phyloP scores from a whole-genome alignment of 2,888 invertebrate genomes.

The Ophion slaviceki region DNA sequence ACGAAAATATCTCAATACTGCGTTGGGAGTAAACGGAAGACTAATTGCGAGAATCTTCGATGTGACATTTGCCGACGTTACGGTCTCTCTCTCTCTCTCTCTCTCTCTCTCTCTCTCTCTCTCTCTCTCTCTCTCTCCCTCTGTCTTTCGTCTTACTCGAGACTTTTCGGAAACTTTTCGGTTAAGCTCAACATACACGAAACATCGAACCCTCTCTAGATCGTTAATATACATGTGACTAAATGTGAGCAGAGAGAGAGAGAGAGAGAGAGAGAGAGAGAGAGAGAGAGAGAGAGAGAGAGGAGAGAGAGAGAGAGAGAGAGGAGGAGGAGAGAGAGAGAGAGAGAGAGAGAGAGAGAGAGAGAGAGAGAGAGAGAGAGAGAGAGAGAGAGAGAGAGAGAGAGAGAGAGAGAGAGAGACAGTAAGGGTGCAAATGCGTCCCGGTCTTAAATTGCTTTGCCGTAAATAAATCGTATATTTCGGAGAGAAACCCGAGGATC shows the following conservation, averaged over 20 bases:
- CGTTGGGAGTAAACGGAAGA: background rate
- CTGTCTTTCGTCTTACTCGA: slow-evolving; percentile 18
- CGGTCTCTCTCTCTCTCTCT: background rate
- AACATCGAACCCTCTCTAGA: slow-evolving; percentile 58
- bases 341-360: background rate
- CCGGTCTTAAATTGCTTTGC: slow-evolving; percentile 65
- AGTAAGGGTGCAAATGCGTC: slow-evolving; percentile 57
- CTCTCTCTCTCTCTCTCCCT: background rate
- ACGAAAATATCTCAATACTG: too few species aligned
- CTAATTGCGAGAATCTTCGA: background rate
- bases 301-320: slow-evolving; percentile 17
- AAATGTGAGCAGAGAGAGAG: slow-evolving; percentile 15
- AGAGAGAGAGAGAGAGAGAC: slow-evolving; percentile 24
- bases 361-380: slow-evolving; percentile 1
- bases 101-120: background rate
- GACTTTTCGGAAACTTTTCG: slow-evolving; percentile 39
- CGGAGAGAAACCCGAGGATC: slow-evolving; percentile 47
- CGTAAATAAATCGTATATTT: slow-evolving; percentile 65
- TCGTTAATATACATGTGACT: slow-evolving; percentile 17
- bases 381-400: slow-evolving; percentile 8
- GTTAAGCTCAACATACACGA: slow-evolving; percentile 63
- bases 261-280: slow-evolving; percentile 19
- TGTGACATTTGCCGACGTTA: background rate
- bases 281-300: slow-evolving; percentile 18
- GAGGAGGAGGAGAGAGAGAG: slow-evolving; percentile 22